Evolutionary conservation across 2,797 vertebrate genomes (phyloP).

Genomic region (Sitta carolinensis): DNA sequence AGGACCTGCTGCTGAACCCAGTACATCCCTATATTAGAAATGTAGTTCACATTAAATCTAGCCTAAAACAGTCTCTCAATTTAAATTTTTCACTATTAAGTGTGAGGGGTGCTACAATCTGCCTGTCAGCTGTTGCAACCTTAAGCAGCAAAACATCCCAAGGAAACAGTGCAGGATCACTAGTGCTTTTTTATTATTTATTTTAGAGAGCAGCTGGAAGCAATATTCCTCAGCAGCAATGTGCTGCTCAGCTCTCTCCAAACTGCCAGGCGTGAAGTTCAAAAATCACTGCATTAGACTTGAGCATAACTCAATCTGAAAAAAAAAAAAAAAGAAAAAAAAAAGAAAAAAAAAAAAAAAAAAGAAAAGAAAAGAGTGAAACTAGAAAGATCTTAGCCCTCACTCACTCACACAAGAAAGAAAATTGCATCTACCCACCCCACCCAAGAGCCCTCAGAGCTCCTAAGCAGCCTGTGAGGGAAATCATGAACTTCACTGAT

Average conservation of each 20-base stretch:
- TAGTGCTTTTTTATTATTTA: neutral
- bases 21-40: neutral
- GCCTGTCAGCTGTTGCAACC: neutral
- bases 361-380: neutral
- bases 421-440: neutral
- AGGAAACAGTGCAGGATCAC: neutral
- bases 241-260: neutral
- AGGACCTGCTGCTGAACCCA: neutral
- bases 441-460: neutral
- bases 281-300: neutral
- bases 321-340: neutral
- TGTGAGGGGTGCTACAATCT: neutral
- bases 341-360: too few species aligned
- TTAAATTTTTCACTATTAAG: neutral
- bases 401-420: neutral
- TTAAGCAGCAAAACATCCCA: neutral
- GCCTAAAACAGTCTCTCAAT: neutral
- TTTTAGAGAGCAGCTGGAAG: neutral
- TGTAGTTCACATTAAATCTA: neutral
- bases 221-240: neutral
- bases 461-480: neutral
- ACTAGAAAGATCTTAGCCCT: neutral
- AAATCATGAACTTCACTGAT: neutral
- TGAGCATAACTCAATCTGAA: neutral
- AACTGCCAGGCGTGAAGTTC: neutral